Evolutionary conservation across 2,888 invertebrate genomes (phyloP).

Genomic region (Spodoptera picta): DNA sequence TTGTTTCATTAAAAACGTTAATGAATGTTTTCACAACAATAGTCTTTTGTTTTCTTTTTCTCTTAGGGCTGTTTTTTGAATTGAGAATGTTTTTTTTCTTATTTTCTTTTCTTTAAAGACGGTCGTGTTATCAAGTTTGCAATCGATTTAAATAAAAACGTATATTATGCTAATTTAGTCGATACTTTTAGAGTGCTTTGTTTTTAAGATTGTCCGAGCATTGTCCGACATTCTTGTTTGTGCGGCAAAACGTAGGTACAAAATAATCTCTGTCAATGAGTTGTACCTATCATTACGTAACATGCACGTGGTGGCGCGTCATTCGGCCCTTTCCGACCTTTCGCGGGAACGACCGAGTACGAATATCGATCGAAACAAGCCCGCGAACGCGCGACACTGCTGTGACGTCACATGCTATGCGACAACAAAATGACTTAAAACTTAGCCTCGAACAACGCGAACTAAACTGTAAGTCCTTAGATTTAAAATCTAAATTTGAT

Average conservation of each 20-base stretch:
- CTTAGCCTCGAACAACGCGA: slow-evolving; percentile 19
- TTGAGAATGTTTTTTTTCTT: background rate
- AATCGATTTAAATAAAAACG: too few relatives aligned
- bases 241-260: slow-evolving; percentile 68
- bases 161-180: too few relatives aligned
- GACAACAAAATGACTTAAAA: slow-evolving; percentile 37
- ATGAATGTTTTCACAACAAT: too few relatives aligned
- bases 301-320: slow-evolving; percentile 79
- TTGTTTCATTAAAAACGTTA: slow-evolving; percentile 1
- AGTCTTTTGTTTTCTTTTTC: background rate
- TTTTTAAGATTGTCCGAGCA: slow-evolving; percentile 6
- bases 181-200: background rate
- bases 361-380: slow-evolving; percentile 77
- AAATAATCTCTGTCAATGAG: slow-evolving; percentile 86
- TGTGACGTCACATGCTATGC: slow-evolving; percentile 78
- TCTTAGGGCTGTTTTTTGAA: background rate
- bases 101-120: background rate
- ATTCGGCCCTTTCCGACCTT: slow-evolving; percentile 70
- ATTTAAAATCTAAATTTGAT: slow-evolving; percentile 24
- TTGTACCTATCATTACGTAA: slow-evolving; percentile 83
- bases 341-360: slow-evolving; percentile 71
- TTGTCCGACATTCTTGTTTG: slow-evolving; percentile 51
- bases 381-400: slow-evolving; percentile 78
- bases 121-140: too few relatives aligned
- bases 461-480: slow-evolving; percentile 27